Evolutionary conservation across 1,140 invertebrate genomes (phyloP).

Genomic region (Macrotrachela quadricornifera): DNA sequence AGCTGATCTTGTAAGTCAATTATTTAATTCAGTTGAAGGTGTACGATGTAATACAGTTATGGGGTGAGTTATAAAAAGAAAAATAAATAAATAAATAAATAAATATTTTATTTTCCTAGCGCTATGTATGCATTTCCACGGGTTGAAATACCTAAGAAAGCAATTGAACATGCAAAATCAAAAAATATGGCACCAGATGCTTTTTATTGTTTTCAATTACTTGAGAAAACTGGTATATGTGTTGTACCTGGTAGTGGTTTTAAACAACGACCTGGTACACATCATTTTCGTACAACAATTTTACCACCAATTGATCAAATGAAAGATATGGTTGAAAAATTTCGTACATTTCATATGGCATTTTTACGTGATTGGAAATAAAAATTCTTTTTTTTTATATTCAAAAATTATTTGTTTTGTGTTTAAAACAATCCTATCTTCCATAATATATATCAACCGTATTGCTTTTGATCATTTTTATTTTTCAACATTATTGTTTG

Average conservation of each 20-base stretch:
- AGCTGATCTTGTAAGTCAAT: slow-evolving; percentile 62
- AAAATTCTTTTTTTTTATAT: too few species aligned
- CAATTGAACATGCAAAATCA: slow-evolving; percentile 29
- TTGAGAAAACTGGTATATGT: slow-evolving; percentile 69
- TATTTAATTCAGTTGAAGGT: slow-evolving; percentile 75
- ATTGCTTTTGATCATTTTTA: too few species aligned
- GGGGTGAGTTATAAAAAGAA: too few species aligned
- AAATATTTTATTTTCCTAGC: slow-evolving; percentile 3
- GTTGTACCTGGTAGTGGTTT: slow-evolving; percentile 83
- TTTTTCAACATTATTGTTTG: too few species aligned
- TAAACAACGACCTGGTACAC: slow-evolving; percentile 73
- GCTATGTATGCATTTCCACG: slow-evolving; percentile 88
- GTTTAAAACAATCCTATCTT: too few species aligned
- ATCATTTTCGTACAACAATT: slow-evolving; percentile 73
- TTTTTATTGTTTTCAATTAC: slow-evolving; percentile 74
- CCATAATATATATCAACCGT: too few species aligned
- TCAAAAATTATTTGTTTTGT: too few species aligned
- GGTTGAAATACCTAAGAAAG: slow-evolving; percentile 31
- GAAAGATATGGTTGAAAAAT: too few species aligned
- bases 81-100: too few species aligned
- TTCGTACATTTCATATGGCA: too few species aligned
- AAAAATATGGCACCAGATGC: slow-evolving; percentile 47
- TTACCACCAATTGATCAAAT: slow-evolving; percentile 43
- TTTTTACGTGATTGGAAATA: too few species aligned
- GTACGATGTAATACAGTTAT: slow-evolving; percentile 55